Evolutionary conservation across 2,888 invertebrate species (phyloP), one percentile per base, ranked within the genome.

Genomic region (Nysson spinosus): DNA sequence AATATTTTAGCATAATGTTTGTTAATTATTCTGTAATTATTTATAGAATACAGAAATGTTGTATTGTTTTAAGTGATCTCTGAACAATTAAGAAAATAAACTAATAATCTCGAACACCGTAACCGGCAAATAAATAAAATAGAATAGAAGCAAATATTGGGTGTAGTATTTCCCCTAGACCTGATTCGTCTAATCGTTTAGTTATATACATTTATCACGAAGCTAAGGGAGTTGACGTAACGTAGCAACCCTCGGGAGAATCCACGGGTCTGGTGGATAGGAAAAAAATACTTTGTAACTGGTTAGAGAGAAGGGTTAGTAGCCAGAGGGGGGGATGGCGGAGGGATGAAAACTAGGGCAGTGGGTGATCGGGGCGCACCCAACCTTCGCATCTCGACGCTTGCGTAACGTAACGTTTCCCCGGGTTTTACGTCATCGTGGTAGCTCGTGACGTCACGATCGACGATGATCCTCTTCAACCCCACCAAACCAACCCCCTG

Each of bases 361-460:
- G 80, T 83, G 81, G 84, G 84, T 82, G 82, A 83, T 84, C 80
- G 79, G 73, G 80, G 77, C 81, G 77, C 75, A 76, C 77, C 75
- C 76, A 67, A 64, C 55, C 56, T 66, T 42, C 64, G 40, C 50
- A 62, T 69, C 70, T 67, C 76, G 68, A 76, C 81, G 82, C 83
- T 81, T 81, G 79, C 82, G 83, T 82, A 82, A 79, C 83, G 80
- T 82, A 83, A 82, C 72, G 72, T 70, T n/a, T 79, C 56, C 77
- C 80, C 77, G 77, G 80, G 75, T 80, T 81, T 83, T 82, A 85
- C 85, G 85, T 85, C 85, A 85, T 76, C 79, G 79, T 72, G 68
- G 60, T 51, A 61, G 47, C 50, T 50, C 55, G 69, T 83, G 83
- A 84, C 84, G 84, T 85, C 84, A 84, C 72, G 17, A 11, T 40